These are phyloP conservation scores for Girardia tigrina DNA, from an alignment of 2,888 invertebrate species.

Conservation along the genomic window DNA sequence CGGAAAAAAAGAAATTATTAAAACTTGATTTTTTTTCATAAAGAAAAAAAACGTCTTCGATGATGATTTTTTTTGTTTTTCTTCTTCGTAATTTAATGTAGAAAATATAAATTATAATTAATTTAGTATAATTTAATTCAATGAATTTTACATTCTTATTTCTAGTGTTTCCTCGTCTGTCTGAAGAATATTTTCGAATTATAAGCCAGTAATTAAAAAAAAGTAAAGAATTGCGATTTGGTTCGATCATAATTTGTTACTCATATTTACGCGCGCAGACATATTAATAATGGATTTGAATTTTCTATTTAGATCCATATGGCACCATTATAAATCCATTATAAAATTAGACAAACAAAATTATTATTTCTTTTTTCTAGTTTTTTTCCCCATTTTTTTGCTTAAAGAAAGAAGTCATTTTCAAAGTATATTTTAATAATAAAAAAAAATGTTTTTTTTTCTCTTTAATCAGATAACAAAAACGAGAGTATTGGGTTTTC, in stretches of 20 bases:
- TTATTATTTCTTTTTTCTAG: too few relatives aligned
- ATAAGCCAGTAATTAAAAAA: background rate
- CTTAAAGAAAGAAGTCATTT: too few relatives aligned
- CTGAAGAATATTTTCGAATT: background rate
- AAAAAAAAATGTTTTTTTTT: too few relatives aligned
- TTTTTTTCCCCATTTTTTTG: too few relatives aligned
- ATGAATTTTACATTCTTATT: background rate
- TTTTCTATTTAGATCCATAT: background rate
- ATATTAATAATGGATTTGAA: background rate
- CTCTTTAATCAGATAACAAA: background rate
- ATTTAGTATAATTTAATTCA: background rate
- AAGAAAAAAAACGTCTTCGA: too few relatives aligned
- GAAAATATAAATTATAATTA: background rate
- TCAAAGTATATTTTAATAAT: too few relatives aligned
- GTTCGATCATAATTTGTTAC: background rate
- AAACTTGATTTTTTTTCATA: too few relatives aligned
- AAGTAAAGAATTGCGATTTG: background rate
- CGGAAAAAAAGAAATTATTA: too few relatives aligned
- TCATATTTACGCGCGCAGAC: background rate
- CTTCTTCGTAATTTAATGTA: too few relatives aligned
- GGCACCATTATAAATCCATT: background rate
- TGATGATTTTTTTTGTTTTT: too few relatives aligned
- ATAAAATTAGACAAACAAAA: background rate
- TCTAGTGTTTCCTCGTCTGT: background rate
- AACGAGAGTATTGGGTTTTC: too few relatives aligned